A percentile compares a stretch with the other conserved stretches of the same genome.
These are phyloP conservation scores for Saccostrea echinata DNA, from an alignment of 1,140 invertebrate genomes.

Conservation along the genomic window DNA sequence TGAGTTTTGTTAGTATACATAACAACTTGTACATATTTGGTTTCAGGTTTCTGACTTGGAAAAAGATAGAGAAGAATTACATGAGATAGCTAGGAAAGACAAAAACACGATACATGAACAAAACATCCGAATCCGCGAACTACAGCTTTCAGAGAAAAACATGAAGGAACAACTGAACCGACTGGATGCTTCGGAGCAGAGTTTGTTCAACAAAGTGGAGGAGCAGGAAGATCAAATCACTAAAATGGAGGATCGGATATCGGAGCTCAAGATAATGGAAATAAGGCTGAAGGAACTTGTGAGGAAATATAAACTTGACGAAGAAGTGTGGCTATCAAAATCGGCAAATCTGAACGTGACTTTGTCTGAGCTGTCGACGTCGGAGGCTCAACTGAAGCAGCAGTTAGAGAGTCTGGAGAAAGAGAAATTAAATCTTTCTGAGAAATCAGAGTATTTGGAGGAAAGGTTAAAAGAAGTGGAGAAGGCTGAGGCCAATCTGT, in stretches of 20 bases:
- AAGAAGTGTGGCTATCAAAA: slow-evolving; percentile 70
- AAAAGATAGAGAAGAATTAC: slow-evolving; percentile 74
- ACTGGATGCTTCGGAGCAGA: slow-evolving; percentile 69
- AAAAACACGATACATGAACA: slow-evolving; percentile 77
- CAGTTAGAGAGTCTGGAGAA: slow-evolving; percentile 70
- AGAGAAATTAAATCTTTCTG: slow-evolving; percentile 68
- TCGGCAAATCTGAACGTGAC: slow-evolving; percentile 69
- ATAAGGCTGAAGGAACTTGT: slow-evolving; percentile 72
- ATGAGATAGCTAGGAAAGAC: slow-evolving; percentile 76
- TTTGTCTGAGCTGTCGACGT: slow-evolving; percentile 71
- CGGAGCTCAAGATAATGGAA: slow-evolving; percentile 68
- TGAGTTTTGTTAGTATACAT: too few species aligned
- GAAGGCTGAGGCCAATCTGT: slow-evolving; percentile 68
- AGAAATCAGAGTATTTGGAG: slow-evolving; percentile 71
- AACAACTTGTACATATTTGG: too few species aligned
- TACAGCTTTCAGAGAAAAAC: slow-evolving; percentile 72
- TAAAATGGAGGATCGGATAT: slow-evolving; percentile 71
- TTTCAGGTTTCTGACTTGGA: slow-evolving; percentile 75
- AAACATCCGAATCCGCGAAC: slow-evolving; percentile 71
- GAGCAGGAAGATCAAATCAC: slow-evolving; percentile 68
- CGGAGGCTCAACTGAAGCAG: slow-evolving; percentile 68
- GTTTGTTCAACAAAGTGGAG: slow-evolving; percentile 67
- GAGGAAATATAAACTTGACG: slow-evolving; percentile 72
- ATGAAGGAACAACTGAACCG: slow-evolving; percentile 71
- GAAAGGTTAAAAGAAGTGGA: slow-evolving; percentile 72